Base-by-base conservation (phyloP, 92 coral and sea anemone genomes). In the Porites divaricata region DNA sequence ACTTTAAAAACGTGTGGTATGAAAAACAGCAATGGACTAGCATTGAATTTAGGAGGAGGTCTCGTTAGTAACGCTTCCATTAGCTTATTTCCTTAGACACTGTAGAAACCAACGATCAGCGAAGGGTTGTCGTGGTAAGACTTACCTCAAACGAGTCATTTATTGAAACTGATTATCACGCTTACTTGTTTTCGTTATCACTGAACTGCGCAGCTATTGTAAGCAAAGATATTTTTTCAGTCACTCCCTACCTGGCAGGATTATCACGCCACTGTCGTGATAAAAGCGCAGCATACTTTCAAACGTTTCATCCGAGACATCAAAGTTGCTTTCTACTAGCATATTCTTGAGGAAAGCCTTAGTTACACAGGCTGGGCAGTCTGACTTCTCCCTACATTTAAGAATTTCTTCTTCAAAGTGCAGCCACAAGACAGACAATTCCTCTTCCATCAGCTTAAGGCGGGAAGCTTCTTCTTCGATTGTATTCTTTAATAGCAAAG, bases 251-350 rank as follows among this genome's bases (percentile, higher is more conserved):
- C 92, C 92, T 74, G 95, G 95, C 23, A 92, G 78, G 53, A 92
- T 85, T 70, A 92, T 79, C 9, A 89, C 94, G 52, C 95, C 93
- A 64, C 91, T 89, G 81, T 92, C 93, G 16, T 89, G 95, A 74
- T 77, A 92, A 70, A 92, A 92, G 56, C 63, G 74, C 67, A 92
- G 76, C 95, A 92, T 92, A 35, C 85, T 86, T 21, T 79, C 85
- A 70, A 92, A 92, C 78, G 86, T 35, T 15, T 71, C 89, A 10
- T 83, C 86, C 11, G 73, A 70, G 4, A 49, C 79, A 28, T 62
- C 81, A 10, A 7, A 22, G 22, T 84, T 74, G 17, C 72, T 61
- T 22, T 63, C 52, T n/a, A 73, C 48, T 68, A 89, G 67, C 28
- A 22, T 19, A 71, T 72, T 72, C 21, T 26, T 26, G 35, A 92